Evolutionary conservation across 2,113 vertebrate genomes (phyloP).

Genomic region (Stictonetta naevosa): DNA sequence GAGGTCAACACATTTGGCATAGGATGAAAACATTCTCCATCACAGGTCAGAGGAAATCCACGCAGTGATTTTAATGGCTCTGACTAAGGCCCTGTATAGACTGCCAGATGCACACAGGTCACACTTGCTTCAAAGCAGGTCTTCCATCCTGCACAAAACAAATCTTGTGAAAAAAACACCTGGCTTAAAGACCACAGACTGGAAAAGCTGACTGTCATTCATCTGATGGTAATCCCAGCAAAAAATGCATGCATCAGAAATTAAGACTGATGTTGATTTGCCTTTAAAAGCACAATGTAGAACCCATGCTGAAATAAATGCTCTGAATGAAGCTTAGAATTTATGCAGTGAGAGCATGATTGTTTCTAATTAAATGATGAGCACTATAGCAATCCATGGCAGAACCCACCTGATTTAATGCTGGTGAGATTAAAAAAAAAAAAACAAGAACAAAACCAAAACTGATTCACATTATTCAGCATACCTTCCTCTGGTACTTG

Average conservation of each 20-base stretch:
- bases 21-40: background rate
- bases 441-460: background rate
- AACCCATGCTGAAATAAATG: background rate
- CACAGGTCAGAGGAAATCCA: background rate
- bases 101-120: background rate
- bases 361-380: background rate
- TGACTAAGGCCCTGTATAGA: background rate
- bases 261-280: background rate
- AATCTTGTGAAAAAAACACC: background rate
- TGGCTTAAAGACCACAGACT: background rate
- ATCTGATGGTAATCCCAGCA: background rate
- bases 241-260: background rate
- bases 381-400: background rate
- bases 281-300: background rate
- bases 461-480: background rate
- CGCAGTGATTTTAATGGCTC: background rate
- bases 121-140: background rate
- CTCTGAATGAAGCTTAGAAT: background rate
- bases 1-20: background rate
- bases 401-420: background rate
- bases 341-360: background rate
- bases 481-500: background rate
- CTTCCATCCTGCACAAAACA: background rate
- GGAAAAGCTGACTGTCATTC: background rate
- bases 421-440: accelerated